phyloP scores from a whole-genome alignment of 2,797 vertebrate species.

The Lateolabrax maculatus region DNA sequence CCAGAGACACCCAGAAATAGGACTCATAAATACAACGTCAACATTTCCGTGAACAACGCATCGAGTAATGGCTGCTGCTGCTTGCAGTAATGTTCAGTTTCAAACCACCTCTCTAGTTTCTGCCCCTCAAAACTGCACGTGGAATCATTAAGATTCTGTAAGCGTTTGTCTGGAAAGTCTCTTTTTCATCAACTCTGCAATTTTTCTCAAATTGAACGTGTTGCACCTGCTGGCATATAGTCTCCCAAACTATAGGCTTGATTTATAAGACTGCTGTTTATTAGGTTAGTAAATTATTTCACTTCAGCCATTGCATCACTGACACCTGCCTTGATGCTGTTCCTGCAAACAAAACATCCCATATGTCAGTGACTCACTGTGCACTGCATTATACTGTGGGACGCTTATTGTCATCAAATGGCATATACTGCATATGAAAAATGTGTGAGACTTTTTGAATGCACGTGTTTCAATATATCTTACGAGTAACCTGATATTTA shows the following conservation, averaged over 20 bases:
- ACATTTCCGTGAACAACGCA: not conserved
- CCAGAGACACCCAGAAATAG: slow-evolving; percentile 1
- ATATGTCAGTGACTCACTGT: not conserved
- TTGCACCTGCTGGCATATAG: not conserved
- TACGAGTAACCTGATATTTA: slow-evolving; percentile 33
- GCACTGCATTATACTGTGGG: not conserved
- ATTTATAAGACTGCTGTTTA: slow-evolving; percentile 8
- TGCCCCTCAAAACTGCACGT: not conserved
- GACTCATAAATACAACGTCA: slow-evolving; percentile 8
- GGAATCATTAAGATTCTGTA: not conserved
- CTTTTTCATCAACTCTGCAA: not conserved
- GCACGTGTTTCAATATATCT: not conserved
- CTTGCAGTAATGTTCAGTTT: slow-evolving; percentile 1
- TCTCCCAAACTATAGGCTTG: slow-evolving; percentile 5
- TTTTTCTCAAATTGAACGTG: not conserved
- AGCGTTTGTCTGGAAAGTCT: not conserved
- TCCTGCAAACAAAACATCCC: slow-evolving; percentile 26
- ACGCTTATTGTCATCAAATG: not conserved
- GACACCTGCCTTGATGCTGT: slow-evolving; percentile 20
- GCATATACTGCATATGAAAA: not conserved
- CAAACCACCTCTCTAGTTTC: not conserved
- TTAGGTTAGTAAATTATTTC: slow-evolving; percentile 5
- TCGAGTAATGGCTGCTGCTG: not conserved
- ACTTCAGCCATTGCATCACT: not conserved
- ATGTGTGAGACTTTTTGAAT: slow-evolving; percentile 10